phyloP scores from a whole-genome alignment of 2,113 vertebrate species.

The Coracopsis vasa region DNA sequence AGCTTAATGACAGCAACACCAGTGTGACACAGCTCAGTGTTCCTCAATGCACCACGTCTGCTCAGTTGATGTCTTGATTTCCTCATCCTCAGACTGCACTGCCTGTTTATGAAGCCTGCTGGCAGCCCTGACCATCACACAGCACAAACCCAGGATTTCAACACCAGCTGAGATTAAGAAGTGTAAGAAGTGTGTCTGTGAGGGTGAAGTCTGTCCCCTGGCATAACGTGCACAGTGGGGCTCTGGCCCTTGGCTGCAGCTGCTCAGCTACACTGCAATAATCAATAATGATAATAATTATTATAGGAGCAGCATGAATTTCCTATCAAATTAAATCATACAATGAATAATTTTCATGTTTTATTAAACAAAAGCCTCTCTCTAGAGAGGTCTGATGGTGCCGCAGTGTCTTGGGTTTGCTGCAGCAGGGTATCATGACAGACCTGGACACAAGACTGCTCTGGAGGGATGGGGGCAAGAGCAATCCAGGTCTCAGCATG shows the following conservation, averaged over 20 bases:
- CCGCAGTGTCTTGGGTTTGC: background rate
- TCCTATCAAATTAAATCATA: constrained; percentile 16
- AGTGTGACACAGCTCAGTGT: background rate
- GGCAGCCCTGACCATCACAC: background rate
- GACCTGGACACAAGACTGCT: background rate
- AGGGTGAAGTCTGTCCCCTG: background rate
- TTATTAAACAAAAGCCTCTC: background rate
- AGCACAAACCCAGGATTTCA: background rate
- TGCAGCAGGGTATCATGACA: rapidly evolving
- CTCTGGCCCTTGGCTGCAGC: background rate
- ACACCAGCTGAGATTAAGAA: background rate
- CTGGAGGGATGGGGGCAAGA: rapidly evolving
- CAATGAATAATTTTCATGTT: constrained; percentile 5
- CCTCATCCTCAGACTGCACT: background rate
- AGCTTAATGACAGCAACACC: background rate
- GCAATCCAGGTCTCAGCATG: background rate
- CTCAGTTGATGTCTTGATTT: background rate
- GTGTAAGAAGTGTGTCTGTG: background rate
- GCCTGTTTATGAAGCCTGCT: background rate
- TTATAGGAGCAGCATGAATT: background rate
- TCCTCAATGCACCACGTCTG: background rate
- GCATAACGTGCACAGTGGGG: background rate
- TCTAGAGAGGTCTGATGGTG: background rate
- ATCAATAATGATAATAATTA: constrained; percentile 22
- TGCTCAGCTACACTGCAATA: background rate